phyloP scores from a whole-genome alignment of 2,888 invertebrate species.

The Galerucella nymphaeae region DNA sequence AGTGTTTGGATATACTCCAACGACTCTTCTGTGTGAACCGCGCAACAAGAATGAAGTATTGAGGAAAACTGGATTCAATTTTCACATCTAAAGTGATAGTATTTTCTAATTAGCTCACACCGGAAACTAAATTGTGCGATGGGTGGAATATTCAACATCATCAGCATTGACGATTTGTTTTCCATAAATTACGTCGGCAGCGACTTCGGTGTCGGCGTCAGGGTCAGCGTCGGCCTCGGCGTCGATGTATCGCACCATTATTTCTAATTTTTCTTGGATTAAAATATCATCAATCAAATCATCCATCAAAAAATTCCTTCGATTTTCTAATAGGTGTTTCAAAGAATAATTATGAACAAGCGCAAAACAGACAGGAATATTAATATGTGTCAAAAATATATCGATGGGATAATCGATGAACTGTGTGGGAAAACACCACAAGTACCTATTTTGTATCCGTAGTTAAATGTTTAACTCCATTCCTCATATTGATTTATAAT shows the following conservation, averaged over 20 bases:
- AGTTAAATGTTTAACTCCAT: no score
- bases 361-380: background rate
- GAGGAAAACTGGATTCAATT: no score
- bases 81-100: no score
- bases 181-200: background rate
- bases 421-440: background rate
- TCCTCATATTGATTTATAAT: no score
- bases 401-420: background rate
- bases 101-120: background rate
- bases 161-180: background rate
- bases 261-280: slow-evolving; percentile 7
- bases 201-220: background rate
- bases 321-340: background rate
- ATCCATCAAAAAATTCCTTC: background rate
- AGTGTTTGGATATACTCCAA: no score
- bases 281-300: slow-evolving; percentile 1
- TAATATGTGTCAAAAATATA: background rate
- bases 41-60: no score
- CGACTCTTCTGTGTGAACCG: no score
- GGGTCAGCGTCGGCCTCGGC: background rate
- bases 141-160: background rate
- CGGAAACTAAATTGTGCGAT: background rate
- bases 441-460: no score
- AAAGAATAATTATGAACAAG: slow-evolving; percentile 3
- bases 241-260: background rate